Evolutionary conservation across 2,888 invertebrate genomes (phyloP).

Genomic region (Glyphotaelius pellucidus): DNA sequence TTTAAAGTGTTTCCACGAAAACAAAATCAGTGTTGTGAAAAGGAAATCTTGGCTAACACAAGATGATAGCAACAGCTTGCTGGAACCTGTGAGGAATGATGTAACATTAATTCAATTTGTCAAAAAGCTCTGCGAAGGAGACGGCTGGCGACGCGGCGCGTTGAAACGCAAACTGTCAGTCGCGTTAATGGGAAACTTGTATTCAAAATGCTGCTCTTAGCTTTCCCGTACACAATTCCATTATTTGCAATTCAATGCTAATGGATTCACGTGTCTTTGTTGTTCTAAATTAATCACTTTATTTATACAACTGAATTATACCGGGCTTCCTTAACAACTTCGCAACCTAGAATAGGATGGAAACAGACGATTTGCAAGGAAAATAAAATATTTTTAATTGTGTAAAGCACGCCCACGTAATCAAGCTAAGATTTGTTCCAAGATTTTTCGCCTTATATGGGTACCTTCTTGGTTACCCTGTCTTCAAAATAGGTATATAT

Average conservation of each 20-base stretch:
- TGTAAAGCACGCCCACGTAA: not conserved
- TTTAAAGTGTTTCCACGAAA: not conserved
- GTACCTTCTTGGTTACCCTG: too few species aligned
- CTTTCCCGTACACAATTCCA: not conserved
- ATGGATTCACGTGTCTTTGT: constrained; percentile 31
- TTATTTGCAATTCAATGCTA: constrained; percentile 7
- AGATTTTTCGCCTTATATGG: not conserved
- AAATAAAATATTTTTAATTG: not conserved
- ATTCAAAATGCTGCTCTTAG: constrained; percentile 36
- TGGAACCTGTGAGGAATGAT: not conserved
- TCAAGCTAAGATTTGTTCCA: not conserved
- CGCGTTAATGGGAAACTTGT: constrained; percentile 23
- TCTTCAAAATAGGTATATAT: not conserved
- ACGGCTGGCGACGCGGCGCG: not conserved
- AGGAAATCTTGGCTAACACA: not conserved
- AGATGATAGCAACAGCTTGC: not conserved
- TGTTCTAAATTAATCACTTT: not conserved
- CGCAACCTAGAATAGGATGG: not conserved
- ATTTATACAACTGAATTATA: not conserved
- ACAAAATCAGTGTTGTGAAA: not conserved
- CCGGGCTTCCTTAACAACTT: not conserved
- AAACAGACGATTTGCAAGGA: not conserved
- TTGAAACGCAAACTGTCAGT: constrained; percentile 47
- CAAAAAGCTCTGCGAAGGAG: constrained; percentile 15
- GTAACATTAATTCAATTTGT: constrained; percentile 38